These are phyloP conservation scores for Psittacula cyanocephala DNA, from an alignment of 2,113 vertebrate genomes.

Conservation along the genomic window DNA sequence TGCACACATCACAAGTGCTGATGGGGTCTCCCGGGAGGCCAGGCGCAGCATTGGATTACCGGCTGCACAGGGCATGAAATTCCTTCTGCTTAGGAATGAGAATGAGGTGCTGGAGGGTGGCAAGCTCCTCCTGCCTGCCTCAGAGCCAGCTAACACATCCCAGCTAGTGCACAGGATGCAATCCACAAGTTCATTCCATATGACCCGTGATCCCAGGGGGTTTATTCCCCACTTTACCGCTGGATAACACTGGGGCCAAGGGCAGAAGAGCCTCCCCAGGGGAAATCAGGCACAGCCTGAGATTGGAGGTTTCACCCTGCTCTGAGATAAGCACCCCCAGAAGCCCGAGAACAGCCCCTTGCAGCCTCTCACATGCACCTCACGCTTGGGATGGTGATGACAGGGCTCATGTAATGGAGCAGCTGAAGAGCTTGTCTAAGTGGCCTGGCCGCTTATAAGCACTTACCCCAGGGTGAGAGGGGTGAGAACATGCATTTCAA, in stretches of 20 bases:
- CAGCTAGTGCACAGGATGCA: accelerated
- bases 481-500: not conserved
- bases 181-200: not conserved
- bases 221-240: not conserved
- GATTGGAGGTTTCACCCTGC: not conserved
- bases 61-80: not conserved
- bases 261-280: not conserved
- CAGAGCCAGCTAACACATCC: not conserved
- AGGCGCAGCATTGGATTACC: not conserved
- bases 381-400: not conserved
- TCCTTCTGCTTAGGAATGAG: not conserved
- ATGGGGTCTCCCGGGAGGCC: not conserved
- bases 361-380: not conserved
- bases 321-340: not conserved
- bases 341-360: not conserved
- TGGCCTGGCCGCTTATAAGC: not conserved
- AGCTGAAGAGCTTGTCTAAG: not conserved
- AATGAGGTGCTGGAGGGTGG: not conserved
- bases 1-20: not conserved
- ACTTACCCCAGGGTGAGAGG: not conserved
- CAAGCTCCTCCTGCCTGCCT: not conserved
- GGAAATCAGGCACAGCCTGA: not conserved
- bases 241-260: not conserved
- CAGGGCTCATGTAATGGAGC: not conserved
- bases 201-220: accelerated